These are phyloP conservation scores for Dermochelys coriacea DNA, from an alignment of 2,797 vertebrate genomes.

Conservation along the genomic window DNA sequence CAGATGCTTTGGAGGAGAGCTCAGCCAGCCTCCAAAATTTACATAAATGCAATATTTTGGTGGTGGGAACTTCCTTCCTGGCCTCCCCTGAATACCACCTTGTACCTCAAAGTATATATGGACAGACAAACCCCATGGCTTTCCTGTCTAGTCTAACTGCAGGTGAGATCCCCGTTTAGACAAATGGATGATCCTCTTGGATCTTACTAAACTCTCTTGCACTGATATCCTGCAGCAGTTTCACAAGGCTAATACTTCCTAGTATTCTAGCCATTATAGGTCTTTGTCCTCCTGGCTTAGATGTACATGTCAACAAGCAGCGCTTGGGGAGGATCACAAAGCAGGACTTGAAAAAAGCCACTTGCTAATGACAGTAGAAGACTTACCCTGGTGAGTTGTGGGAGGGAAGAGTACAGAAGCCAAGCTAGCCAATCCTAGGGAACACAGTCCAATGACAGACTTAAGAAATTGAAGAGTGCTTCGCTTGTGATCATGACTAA, in stretches of 20 bases:
- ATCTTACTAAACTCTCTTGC: neutral
- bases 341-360: neutral
- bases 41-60: neutral
- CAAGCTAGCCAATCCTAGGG: neutral
- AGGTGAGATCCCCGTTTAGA: neutral
- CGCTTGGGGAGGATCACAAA: neutral
- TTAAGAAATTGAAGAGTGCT: neutral
- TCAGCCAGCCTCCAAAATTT: neutral
- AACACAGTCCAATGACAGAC: too few species aligned
- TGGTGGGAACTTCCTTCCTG: neutral
- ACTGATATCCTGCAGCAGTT: neutral
- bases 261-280: neutral
- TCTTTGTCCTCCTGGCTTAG: neutral
- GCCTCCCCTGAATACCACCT: neutral
- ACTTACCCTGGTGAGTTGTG: neutral
- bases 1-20: neutral
- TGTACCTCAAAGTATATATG: neutral
- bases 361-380: neutral
- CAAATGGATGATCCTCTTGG: neutral
- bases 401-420: neutral
- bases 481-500: too few species aligned
- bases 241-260: neutral
- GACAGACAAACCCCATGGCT: neutral
- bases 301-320: neutral
- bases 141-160: neutral